These are phyloP conservation scores for Pandemis heparana DNA, from an alignment of 2,888 invertebrate genomes.

Conservation along the genomic window DNA sequence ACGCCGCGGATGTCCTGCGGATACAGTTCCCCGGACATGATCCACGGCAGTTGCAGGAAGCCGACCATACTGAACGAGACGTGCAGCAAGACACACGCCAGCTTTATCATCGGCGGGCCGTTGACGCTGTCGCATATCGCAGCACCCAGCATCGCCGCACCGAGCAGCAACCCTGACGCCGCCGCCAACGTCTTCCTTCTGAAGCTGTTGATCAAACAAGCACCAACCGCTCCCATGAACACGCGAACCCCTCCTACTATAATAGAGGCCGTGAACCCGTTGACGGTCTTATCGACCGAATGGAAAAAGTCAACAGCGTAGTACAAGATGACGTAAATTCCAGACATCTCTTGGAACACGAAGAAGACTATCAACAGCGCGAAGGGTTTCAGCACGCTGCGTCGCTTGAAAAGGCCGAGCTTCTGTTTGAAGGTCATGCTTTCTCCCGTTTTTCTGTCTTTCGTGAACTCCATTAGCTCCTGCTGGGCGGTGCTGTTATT, in stretches of 20 bases:
- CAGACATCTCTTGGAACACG: constrained; percentile 89
- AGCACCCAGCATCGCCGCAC: constrained; percentile 88
- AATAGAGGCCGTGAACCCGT: constrained; percentile 89
- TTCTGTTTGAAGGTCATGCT: constrained; percentile 74
- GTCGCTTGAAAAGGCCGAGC: constrained; percentile 74
- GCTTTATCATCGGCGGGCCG: constrained; percentile 75
- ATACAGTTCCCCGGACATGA: constrained; percentile 90
- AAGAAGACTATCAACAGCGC: constrained; percentile 88
- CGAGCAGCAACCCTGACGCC: constrained; percentile 88
- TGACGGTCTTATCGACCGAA: constrained; percentile 87
- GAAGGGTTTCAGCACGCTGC: constrained; percentile 89
- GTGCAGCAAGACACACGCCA: constrained; percentile 88
- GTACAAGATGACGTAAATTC: constrained; percentile 90
- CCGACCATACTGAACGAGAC: constrained; percentile 91
- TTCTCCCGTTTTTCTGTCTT: constrained; percentile 71
- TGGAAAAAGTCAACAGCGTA: constrained; percentile 90
- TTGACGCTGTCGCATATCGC: constrained; percentile 85
- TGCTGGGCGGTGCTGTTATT: constrained; percentile 87
- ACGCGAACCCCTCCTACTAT: constrained; percentile 89
- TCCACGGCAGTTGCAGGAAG: constrained; percentile 90
- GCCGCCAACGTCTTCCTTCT: constrained; percentile 87
- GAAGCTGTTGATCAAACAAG: constrained; percentile 87
- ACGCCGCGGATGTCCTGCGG: constrained; percentile 89
- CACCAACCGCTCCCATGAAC: constrained; percentile 88
- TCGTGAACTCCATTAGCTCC: constrained; percentile 87